A percentile compares a stretch with the other conserved stretches of the same genome.
Evolutionary conservation across 2,797 vertebrate genomes (phyloP).

Genomic region (Triplophysa yarkandensis): DNA sequence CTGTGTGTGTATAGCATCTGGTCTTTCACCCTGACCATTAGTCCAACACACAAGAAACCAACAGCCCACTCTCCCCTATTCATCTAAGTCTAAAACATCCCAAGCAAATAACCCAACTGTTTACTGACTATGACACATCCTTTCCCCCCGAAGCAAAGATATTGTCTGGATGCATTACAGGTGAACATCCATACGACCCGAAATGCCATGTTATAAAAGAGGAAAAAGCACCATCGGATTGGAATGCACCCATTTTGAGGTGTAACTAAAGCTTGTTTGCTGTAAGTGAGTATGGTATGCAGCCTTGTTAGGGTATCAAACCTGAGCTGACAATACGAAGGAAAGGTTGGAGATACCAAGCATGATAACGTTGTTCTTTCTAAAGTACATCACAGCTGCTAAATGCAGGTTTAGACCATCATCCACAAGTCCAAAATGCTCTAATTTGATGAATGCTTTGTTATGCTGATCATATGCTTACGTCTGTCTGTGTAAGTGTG

Average conservation of each 20-base stretch:
- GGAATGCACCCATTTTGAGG: constrained; percentile 50
- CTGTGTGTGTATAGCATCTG: not conserved
- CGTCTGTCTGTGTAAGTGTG: not conserved
- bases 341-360: constrained; percentile 6
- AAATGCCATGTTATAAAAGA: constrained; percentile 25
- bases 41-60: not conserved
- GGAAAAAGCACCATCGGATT: constrained; percentile 35
- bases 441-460: constrained; percentile 3
- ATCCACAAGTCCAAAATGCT: constrained; percentile 1
- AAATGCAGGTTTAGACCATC: not conserved
- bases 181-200: constrained; percentile 18
- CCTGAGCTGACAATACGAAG: constrained; percentile 41
- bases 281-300: constrained; percentile 34
- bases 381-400: constrained; percentile 4
- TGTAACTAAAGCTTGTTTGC: constrained; percentile 41
- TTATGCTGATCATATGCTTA: not conserved
- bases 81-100: constrained; percentile 1
- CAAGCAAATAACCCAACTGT: not conserved
- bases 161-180: constrained; percentile 32
- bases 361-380: too few relatives aligned
- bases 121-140: not conserved
- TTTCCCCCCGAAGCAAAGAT: not conserved
- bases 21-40: constrained; percentile 19
- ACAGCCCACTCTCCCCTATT: not conserved
- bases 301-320: constrained; percentile 41